These are phyloP conservation scores for Helicoverpa zea DNA, from an alignment of 1,140 invertebrate genomes.

Conservation along the genomic window DNA sequence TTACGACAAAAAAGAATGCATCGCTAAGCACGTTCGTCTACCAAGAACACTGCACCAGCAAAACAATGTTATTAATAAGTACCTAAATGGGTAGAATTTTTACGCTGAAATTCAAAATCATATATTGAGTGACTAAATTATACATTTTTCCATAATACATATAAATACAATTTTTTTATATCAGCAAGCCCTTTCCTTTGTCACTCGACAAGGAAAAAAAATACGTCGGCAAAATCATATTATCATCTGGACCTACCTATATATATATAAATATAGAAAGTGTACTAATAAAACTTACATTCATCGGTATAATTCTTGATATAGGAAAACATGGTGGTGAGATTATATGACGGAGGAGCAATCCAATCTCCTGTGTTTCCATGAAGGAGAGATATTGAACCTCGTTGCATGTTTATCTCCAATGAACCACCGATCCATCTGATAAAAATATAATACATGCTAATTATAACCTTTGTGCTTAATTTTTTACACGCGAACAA, in stretches of 20 bases:
- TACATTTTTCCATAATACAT: background rate
- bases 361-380: conserved; percentile 88
- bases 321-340: conserved; percentile 73
- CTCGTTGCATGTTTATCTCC: conserved; percentile 87
- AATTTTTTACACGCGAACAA: too few species aligned
- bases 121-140: too few species aligned
- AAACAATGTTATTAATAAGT: background rate
- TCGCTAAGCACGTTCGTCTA: background rate
- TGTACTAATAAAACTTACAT: conserved; percentile 67
- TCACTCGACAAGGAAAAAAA: too few species aligned
- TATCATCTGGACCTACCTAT: too few species aligned
- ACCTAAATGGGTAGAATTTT: too few species aligned
- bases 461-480: background rate
- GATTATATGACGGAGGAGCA: conserved; percentile 78
- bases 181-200: background rate
- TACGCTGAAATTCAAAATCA: too few species aligned
- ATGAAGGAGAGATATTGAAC: conserved; percentile 87
- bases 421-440: conserved; percentile 78
- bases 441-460: background rate
- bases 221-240: too few species aligned
- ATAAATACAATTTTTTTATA: background rate
- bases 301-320: conserved; percentile 74
- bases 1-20: background rate
- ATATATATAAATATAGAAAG: too few species aligned
- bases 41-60: background rate